Conservation (phyloP, 2,888 invertebrate species). For the Lepidocyrtinus sp. region DNA sequence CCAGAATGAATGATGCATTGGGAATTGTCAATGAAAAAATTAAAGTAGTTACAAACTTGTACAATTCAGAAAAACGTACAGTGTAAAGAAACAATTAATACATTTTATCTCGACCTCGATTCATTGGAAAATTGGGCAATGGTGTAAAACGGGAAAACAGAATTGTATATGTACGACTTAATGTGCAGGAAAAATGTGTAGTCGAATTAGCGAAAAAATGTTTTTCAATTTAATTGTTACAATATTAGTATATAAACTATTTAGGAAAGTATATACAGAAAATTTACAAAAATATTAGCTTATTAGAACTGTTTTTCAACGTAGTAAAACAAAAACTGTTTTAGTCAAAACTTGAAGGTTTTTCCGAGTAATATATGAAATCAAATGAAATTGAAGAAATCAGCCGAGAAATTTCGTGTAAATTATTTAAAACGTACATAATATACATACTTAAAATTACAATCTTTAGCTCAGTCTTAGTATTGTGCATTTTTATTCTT, state of each 20-base stretch:
- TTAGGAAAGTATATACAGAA: slow-evolving; percentile 5
- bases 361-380: slow-evolving; percentile 40
- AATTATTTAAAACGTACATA: slow-evolving; percentile 42
- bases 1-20: slow-evolving; percentile 29
- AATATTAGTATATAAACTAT: slow-evolving; percentile 22
- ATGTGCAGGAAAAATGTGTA: slow-evolving; percentile 42
- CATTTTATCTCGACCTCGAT: slow-evolving; percentile 14
- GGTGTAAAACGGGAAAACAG: slow-evolving; percentile 17
- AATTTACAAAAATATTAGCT: slow-evolving; percentile 11
- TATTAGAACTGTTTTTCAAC: neutral
- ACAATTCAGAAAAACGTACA: neutral
- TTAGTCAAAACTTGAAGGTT: slow-evolving; percentile 10
- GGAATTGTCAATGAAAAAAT: slow-evolving; percentile 6
- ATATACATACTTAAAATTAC: slow-evolving; percentile 21
- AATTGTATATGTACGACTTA: slow-evolving; percentile 9
- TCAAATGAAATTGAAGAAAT: slow-evolving; percentile 54
- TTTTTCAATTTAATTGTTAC: slow-evolving; percentile 30
- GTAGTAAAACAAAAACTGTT: slow-evolving; percentile 10
- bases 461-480: slow-evolving; percentile 47
- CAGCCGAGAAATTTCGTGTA: slow-evolving; percentile 53
- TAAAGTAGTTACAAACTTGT: slow-evolving; percentile 22
- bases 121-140: slow-evolving; percentile 3
- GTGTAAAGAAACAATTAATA: neutral
- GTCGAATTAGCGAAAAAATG: slow-evolving; percentile 56
- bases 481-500: slow-evolving; percentile 40